Conservation (phyloP, 1,140 invertebrate species). For the Rhagoletis pomonella region DNA sequence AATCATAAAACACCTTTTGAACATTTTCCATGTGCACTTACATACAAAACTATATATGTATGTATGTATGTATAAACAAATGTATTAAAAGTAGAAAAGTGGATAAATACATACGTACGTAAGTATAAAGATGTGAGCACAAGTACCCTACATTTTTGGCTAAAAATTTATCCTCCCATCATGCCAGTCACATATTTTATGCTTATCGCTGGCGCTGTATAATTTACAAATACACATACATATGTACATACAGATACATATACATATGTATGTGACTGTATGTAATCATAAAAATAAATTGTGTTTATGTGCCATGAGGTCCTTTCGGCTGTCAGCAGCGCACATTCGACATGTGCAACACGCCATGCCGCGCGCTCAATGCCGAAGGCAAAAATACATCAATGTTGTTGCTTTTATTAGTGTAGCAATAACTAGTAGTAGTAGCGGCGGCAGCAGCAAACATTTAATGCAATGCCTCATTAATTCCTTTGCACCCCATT, state of each 20-base stretch:
- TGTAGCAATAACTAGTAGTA: background rate
- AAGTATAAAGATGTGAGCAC: background rate
- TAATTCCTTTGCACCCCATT: constrained; percentile 18
- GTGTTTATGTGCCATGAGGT: constrained; percentile 18
- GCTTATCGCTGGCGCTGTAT: background rate
- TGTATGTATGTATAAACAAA: too few species aligned
- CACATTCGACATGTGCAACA: constrained; percentile 28
- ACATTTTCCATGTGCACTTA: background rate
- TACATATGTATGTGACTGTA: too few species aligned
- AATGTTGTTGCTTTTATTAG: too few species aligned
- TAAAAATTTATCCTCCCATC: constrained; percentile 5
- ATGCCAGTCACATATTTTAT: constrained; percentile 1
- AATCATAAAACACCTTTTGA: too few species aligned
- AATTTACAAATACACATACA: background rate
- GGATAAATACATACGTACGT: too few species aligned
- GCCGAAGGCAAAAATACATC: background rate
- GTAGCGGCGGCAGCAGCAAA: too few species aligned
- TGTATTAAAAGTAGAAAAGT: too few species aligned
- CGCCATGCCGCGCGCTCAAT: constrained; percentile 6
- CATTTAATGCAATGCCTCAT: constrained; percentile 32
- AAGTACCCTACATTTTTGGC: background rate
- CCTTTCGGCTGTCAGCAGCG: constrained; percentile 9
- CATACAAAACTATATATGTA: background rate
- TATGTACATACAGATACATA: too few species aligned
- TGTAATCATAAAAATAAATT: constrained; percentile 43